A percentile compares a stretch with the other conserved stretches of the same genome.
phyloP scores from a whole-genome alignment of 2,797 vertebrate species.

The Holocentrus rufus region DNA sequence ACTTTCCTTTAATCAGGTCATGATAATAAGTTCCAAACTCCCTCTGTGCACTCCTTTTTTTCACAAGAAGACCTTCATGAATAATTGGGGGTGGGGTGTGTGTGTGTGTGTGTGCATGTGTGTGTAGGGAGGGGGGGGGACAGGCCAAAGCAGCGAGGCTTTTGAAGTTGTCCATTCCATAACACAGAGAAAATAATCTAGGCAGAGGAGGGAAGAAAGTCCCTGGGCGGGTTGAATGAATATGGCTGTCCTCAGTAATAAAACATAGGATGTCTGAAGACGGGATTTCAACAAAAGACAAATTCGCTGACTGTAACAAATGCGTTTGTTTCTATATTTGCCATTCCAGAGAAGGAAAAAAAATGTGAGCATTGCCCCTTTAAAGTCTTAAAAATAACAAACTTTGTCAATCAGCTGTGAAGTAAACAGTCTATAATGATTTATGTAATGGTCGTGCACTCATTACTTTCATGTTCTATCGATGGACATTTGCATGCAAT shows the following conservation, averaged over 20 bases:
- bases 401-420: slow-evolving; percentile 1
- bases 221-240: slow-evolving; percentile 19
- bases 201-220: slow-evolving; percentile 30
- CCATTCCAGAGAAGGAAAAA: slow-evolving; percentile 3
- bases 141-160: slow-evolving; percentile 45
- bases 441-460: not conserved
- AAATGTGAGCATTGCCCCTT: not conserved
- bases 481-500: not conserved
- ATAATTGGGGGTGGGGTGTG: slow-evolving; percentile 55
- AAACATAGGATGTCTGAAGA: slow-evolving; percentile 38
- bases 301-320: slow-evolving; percentile 36
- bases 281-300: slow-evolving; percentile 18
- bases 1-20: slow-evolving; percentile 62
- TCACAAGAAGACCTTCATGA: slow-evolving; percentile 62
- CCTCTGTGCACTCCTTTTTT: slow-evolving; percentile 45
- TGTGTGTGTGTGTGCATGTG: too few relatives aligned
- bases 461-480: slow-evolving; percentile 6
- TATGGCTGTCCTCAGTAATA: slow-evolving; percentile 31
- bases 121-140: slow-evolving; percentile 24
- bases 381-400: slow-evolving; percentile 13
- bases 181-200: slow-evolving; percentile 47
- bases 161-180: slow-evolving; percentile 64
- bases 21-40: slow-evolving; percentile 59
- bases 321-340: slow-evolving; percentile 17
- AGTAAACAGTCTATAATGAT: slow-evolving; percentile 12